Percentiles rank a stretch among this genome's conserved stretches.
phyloP scores from a whole-genome alignment of 2,888 invertebrate species.

The Meta bourneti region DNA sequence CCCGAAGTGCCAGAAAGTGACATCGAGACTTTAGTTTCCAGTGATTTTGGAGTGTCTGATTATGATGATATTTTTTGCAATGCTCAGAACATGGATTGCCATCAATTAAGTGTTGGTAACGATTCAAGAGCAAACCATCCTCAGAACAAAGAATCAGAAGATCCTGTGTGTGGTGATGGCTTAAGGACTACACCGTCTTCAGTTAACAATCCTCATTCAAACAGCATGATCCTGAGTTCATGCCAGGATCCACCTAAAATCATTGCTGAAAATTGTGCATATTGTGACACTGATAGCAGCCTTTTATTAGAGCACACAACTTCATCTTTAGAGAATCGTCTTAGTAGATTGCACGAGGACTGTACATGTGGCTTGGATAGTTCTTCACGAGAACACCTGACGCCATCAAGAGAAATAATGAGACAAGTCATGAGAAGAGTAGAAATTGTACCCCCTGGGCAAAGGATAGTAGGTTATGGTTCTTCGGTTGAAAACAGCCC shows the following conservation, averaged over 20 bases:
- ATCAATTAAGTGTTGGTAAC: neutral
- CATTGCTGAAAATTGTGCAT: slow-evolving; percentile 27
- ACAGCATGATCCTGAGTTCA: neutral
- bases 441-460: slow-evolving; percentile 73
- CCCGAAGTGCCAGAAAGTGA: slow-evolving; percentile 56
- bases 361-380: slow-evolving; percentile 54
- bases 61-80: slow-evolving; percentile 51
- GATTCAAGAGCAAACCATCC: neutral
- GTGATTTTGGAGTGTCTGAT: slow-evolving; percentile 53
- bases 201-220: neutral
- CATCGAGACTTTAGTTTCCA: slow-evolving; percentile 61
- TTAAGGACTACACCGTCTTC: slow-evolving; percentile 48
- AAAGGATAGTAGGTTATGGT: slow-evolving; percentile 46
- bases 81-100: slow-evolving; percentile 22
- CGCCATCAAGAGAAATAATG: slow-evolving; percentile 66
- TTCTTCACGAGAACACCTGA: slow-evolving; percentile 56
- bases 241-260: slow-evolving; percentile 1
- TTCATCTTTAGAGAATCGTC: slow-evolving; percentile 49
- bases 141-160: slow-evolving; percentile 42
- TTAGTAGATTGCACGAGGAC: slow-evolving; percentile 58
- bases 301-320: slow-evolving; percentile 36
- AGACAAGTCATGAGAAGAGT: slow-evolving; percentile 67
- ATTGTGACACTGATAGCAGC: slow-evolving; percentile 15
- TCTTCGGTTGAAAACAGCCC: slow-evolving; percentile 66
- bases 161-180: slow-evolving; percentile 39